phyloP scores from a whole-genome alignment of 2,797 vertebrate genomes.

The Geotrypetes seraphini region DNA sequence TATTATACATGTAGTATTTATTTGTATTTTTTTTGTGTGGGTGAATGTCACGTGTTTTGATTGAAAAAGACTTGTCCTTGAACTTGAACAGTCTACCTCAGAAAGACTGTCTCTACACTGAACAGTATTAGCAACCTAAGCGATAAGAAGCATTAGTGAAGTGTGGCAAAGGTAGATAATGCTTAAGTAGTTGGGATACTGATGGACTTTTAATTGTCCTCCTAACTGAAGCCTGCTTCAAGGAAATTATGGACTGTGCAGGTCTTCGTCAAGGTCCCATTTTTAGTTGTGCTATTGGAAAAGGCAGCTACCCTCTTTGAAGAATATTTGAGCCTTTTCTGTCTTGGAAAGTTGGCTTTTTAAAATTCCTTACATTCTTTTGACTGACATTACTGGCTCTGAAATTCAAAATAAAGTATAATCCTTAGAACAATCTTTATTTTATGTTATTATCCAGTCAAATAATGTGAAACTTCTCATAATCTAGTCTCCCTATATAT shows the following conservation, averaged over 20 bases:
- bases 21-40: slow-evolving; percentile 92
- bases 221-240: slow-evolving; percentile 65
- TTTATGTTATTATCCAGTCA: too few relatives aligned
- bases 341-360: slow-evolving; percentile 46
- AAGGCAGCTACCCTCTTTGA: slow-evolving; percentile 47
- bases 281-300: slow-evolving; percentile 58
- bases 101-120: slow-evolving; percentile 94
- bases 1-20: slow-evolving; percentile 98
- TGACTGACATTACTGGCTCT: slow-evolving; percentile 46
- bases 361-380: slow-evolving; percentile 24
- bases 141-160: slow-evolving; percentile 63
- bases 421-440: slow-evolving; percentile 48
- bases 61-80: slow-evolving; percentile 82
- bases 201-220: slow-evolving; percentile 69
- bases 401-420: slow-evolving; percentile 39
- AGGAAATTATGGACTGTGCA: slow-evolving; percentile 71
- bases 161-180: slow-evolving; percentile 68
- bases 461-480: slow-evolving; percentile 50
- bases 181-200: slow-evolving; percentile 64
- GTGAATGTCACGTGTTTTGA: slow-evolving; percentile 95
- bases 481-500: slow-evolving; percentile 48
- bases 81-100: slow-evolving; percentile 95
- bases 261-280: slow-evolving; percentile 67
- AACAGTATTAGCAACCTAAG: slow-evolving; percentile 74
- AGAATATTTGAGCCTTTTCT: slow-evolving; percentile 36